These are phyloP conservation scores for Oreohelix idahoensis DNA, from an alignment of 1,140 invertebrate species.

Conservation along the genomic window DNA sequence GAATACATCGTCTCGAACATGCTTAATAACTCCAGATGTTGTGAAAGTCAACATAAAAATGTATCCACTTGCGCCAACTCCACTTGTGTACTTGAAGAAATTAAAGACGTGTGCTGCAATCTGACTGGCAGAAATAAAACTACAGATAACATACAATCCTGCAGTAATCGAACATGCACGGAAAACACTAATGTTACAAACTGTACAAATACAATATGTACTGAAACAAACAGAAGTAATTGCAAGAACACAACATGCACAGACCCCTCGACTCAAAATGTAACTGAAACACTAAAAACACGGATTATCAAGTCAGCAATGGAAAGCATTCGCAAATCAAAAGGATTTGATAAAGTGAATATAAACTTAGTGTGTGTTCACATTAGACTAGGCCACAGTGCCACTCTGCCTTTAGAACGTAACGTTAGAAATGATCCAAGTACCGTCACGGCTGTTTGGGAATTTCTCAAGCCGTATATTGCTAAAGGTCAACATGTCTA, in stretches of 20 bases:
- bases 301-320: not conserved
- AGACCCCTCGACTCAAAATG: not conserved
- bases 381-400: slow-evolving; percentile 1
- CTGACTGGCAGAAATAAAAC: not conserved
- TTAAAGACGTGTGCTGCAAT: not conserved
- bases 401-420: not conserved
- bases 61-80: not conserved
- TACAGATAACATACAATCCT: not conserved
- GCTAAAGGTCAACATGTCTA: not conserved
- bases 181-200: not conserved
- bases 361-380: slow-evolving; percentile 18
- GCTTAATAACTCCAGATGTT: slow-evolving; percentile 3
- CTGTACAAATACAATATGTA: not conserved
- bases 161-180: not conserved
- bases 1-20: not conserved
- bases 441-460: not conserved
- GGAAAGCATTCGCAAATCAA: not conserved
- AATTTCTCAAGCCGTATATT: not conserved
- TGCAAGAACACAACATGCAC: not conserved
- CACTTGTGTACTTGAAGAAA: not conserved
- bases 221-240: not conserved
- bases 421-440: not conserved
- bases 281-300: not conserved
- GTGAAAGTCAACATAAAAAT: not conserved
- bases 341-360: slow-evolving; percentile 11